Evolutionary conservation across 2,113 vertebrate species (phyloP), one percentile per base, ranked within the genome.

Genomic region (Anthoscopus minutus): DNA sequence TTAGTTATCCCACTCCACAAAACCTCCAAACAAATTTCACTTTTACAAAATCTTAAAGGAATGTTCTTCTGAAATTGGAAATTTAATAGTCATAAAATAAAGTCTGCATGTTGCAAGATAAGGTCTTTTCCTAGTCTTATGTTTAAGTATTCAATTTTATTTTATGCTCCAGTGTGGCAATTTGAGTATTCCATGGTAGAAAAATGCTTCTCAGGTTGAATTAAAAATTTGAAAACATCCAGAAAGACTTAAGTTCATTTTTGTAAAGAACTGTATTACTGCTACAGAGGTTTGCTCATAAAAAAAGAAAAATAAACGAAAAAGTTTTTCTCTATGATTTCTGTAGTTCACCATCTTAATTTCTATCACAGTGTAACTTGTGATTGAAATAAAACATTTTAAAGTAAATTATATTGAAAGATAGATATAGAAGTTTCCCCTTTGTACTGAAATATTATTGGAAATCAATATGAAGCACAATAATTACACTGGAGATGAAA

Each of bases 381-480:
- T 47, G 35, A 50, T 7, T 74, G 27, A 91, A 92, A 71, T 33
- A 61, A 88, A 77, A 65, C 31, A 69, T 22, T 74, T 81, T 62
- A 28, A 28, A 62, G 10, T 37, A 73, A 51, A 16, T 8, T 33
- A 18, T 78, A 78, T 4, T 64, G 44, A 91, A 91, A 78, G 24
- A 66, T 1, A 11, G 77, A 73, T 47, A 64, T 2, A 79, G 44
- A 66, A 45, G 7, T 48, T 87, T 84, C 13, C 28, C 21, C 20
- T 88, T 86, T 86, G 18, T 33, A 76, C 45, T 69, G 30, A 87
- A 81, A 61, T 22, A 51, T 38, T 70, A 86, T 38, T 92, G 84
- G 83, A 79, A 92, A 95, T 86, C 81, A 48, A 76, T 81, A 24
- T 22, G 61, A 94, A 86, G 66, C 20, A 64, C 48, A 78, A 30